A percentile compares a stretch with the other conserved stretches of the same genome.
phyloP scores from a whole-genome alignment of 1,140 invertebrate species.

The Daktulosphaira vitifoliae region DNA sequence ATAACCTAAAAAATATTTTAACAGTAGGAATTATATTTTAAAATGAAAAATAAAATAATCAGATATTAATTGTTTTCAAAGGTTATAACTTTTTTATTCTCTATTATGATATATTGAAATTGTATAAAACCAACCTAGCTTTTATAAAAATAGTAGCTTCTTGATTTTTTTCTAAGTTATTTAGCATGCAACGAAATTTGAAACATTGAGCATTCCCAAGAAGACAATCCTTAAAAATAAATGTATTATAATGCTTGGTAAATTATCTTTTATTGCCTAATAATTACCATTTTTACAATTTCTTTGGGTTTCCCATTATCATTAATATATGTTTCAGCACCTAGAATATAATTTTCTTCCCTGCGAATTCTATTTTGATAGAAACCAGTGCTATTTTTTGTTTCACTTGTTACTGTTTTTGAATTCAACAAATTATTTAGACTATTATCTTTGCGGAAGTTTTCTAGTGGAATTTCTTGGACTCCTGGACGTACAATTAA shows the following conservation, averaged over 20 bases:
- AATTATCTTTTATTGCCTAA: not conserved
- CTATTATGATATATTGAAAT: not conserved
- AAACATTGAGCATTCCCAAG: slow-evolving; percentile 74
- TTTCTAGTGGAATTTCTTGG: slow-evolving; percentile 42
- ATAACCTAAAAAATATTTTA: slow-evolving; percentile 52
- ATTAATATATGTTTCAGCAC: slow-evolving; percentile 56
- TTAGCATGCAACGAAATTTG: slow-evolving; percentile 70
- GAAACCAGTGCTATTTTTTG: slow-evolving; percentile 2
- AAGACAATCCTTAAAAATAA: slow-evolving; percentile 60
- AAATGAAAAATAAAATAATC: not conserved
- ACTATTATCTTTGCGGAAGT: slow-evolving; percentile 2
- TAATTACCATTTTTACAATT: slow-evolving; percentile 64
- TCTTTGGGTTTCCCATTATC: slow-evolving; percentile 60
- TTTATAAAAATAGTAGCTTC: slow-evolving; percentile 68
- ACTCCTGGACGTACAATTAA: slow-evolving; percentile 50
- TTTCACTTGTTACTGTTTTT: not conserved
- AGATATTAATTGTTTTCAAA: not conserved
- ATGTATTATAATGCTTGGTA: not conserved
- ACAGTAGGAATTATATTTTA: not conserved
- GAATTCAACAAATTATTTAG: not conserved
- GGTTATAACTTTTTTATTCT: not conserved
- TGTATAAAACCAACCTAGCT: slow-evolving; percentile 49
- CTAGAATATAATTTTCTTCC: slow-evolving; percentile 5
- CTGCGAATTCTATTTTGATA: slow-evolving; percentile 12
- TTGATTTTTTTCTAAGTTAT: slow-evolving; percentile 61